Evolutionary conservation across 1,140 invertebrate genomes (phyloP).

Genomic region (Solenopsis invicta): DNA sequence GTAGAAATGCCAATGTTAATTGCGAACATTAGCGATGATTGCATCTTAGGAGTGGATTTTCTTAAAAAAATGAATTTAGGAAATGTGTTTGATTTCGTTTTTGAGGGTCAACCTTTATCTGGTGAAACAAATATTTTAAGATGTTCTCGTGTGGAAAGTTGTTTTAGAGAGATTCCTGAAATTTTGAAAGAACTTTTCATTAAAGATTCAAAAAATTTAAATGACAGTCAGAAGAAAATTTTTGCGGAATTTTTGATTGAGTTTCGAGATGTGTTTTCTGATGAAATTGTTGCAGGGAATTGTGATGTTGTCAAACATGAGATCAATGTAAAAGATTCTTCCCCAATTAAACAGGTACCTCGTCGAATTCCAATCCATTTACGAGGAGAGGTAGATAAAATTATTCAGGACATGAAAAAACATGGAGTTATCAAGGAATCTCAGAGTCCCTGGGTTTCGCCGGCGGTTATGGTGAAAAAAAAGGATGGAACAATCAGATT

Average conservation of each 20-base stretch:
- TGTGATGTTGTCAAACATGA: neutral
- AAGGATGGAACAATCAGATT: neutral
- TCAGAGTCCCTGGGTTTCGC: neutral
- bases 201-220: no score
- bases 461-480: neutral
- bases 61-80: no score
- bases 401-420: neutral
- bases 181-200: no score
- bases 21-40: no score
- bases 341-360: neutral
- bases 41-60: no score
- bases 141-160: no score
- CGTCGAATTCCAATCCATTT: neutral
- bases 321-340: neutral
- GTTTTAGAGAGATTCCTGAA: no score
- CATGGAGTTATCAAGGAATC: neutral
- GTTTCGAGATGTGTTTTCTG: neutral
- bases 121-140: no score
- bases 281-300: neutral
- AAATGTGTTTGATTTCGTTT: no score
- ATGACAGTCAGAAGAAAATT: neutral
- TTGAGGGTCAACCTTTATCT: no score
- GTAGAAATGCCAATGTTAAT: no score
- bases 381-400: neutral
- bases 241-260: neutral